Evolutionary conservation across 2,797 vertebrate species (phyloP), one percentile per base, ranked within the genome.

Genomic region (Podargus strigoides): DNA sequence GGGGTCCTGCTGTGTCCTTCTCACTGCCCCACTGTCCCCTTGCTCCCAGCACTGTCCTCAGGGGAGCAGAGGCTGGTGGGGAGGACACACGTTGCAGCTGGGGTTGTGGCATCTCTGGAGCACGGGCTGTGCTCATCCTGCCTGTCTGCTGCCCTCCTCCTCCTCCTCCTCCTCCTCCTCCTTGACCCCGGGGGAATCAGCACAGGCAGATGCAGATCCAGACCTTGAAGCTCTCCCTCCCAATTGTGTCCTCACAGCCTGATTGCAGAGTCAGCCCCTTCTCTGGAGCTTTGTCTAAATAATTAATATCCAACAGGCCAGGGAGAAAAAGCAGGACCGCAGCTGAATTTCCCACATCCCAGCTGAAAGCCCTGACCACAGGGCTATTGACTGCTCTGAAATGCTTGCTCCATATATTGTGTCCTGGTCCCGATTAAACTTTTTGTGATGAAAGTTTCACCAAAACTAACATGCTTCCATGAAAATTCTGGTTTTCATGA

Each of bases 361-460:
- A 62, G 79, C 69, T 20, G 84, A 69, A 50, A 63, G 64, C 49
- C 34, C n/a, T 60, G 87, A 30, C 69, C 55, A 6, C 50, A 26
- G 74, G 39, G 64, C 67, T 55, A 5, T 14, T 39, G 47, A 7
- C 46, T 62, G 80, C 85, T 73, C 81, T 8, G 37, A 47, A 34
- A 27, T 26, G 9, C 75, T 60, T 7, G 5, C 53, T 58, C 53
- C 36, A 1, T 27, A 30, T 8, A 12, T 41, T 47, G 34, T 36
- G 19, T 46, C 66, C 85, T 46, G 64, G 12, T 67, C 62, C 56
- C 30, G 13, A 14, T 56, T 80, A 67, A 87, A 77, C 28, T 52
- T 41, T 3, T n/a, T 56, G 85, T 49, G 66, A 77, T 88, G 58
- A 42, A 92, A 73, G 74, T 73, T 66, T 73, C 84, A 87, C 94